Percentiles rank a stretch among this genome's conserved stretches.
Conservation (phyloP, 2,888 invertebrate genomes). For the Gisinianus flammeolus region DNA sequence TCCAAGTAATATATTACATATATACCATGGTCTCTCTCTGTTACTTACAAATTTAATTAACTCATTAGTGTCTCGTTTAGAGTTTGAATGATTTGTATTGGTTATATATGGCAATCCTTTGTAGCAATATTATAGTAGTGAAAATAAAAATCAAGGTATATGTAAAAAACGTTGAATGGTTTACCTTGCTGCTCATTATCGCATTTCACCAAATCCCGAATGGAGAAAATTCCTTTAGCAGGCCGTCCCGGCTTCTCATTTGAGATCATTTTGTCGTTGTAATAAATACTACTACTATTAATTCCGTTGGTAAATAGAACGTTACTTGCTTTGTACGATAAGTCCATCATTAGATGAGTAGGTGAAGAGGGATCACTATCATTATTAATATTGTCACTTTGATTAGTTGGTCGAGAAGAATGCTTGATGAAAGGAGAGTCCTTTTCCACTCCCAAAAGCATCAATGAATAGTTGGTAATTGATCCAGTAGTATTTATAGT, state of each 20-base stretch:
- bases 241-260: slow-evolving; percentile 54
- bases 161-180: background rate
- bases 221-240: slow-evolving; percentile 58
- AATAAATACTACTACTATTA: slow-evolving; percentile 19
- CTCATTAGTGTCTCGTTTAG: background rate
- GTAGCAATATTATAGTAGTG: background rate
- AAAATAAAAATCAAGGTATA: background rate
- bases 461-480: slow-evolving; percentile 1
- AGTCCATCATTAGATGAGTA: slow-evolving; percentile 55
- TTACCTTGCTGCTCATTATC: slow-evolving; percentile 55
- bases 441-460: slow-evolving; percentile 19
- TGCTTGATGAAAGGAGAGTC: slow-evolving; percentile 5
- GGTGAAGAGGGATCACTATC: background rate
- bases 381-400: background rate
- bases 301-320: slow-evolving; percentile 31
- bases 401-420: background rate
- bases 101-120: too few species aligned
- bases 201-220: slow-evolving; percentile 57
- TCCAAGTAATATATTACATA: background rate
- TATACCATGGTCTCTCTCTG: background rate
- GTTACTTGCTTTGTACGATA: slow-evolving; percentile 52
- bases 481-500: background rate
- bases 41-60: background rate
- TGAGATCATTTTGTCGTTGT: slow-evolving; percentile 55
- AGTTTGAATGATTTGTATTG: too few species aligned